Percentiles rank a stretch among this genome's conserved stretches.
Evolutionary conservation across 2,797 vertebrate species (phyloP).

Genomic region (Botia kubotai): DNA sequence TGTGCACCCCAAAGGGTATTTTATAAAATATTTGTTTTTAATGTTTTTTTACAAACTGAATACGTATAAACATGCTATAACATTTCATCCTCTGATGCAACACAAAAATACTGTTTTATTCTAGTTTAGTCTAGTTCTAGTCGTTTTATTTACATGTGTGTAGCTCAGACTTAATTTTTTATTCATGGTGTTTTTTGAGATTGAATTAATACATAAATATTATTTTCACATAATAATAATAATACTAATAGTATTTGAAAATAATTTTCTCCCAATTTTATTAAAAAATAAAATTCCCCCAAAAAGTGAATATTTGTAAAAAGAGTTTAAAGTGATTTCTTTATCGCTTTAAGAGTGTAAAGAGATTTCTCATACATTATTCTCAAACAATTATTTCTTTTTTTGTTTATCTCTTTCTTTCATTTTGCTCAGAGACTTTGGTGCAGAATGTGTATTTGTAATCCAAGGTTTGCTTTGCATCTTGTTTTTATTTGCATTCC

Average conservation of each 20-base stretch:
- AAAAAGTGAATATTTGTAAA: not conserved
- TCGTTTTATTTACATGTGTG: not conserved
- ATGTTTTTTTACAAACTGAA: not conserved
- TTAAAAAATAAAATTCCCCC: no score
- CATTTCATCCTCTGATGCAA: not conserved
- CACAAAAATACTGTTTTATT: not conserved
- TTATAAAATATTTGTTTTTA: constrained; percentile 9
- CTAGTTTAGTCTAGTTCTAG: not conserved
- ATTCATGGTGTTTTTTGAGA: not conserved
- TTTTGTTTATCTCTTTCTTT: constrained; percentile 55
- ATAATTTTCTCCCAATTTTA: no score
- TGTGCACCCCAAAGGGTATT: not conserved
- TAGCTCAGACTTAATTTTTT: not conserved
- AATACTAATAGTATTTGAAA: no score
- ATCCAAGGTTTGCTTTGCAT: constrained; percentile 78
- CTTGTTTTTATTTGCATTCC: constrained; percentile 81
- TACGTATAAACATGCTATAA: not conserved
- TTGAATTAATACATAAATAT: no score
- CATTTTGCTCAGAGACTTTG: constrained; percentile 73
- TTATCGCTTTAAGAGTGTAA: not conserved
- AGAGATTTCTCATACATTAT: constrained; percentile 7
- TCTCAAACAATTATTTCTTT: constrained; percentile 57
- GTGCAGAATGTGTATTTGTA: constrained; percentile 71
- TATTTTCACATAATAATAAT: no score
- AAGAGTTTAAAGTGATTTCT: constrained; percentile 2